These are phyloP conservation scores for Goniozus legneri DNA, from an alignment of 1,140 invertebrate genomes.

Conservation along the genomic window DNA sequence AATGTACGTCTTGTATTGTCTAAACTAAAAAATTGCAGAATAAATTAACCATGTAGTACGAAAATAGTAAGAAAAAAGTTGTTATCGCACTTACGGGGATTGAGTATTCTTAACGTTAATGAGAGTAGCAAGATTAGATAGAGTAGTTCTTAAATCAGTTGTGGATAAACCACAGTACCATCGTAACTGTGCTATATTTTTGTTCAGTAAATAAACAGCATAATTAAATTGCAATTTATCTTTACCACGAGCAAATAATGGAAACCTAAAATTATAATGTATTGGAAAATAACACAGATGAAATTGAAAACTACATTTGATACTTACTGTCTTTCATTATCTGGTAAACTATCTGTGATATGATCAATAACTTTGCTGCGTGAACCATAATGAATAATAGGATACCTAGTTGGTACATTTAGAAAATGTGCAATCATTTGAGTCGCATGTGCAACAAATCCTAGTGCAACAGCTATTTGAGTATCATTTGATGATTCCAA, in stretches of 20 bases:
- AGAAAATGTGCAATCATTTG: conserved; percentile 77
- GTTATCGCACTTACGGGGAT: conserved; percentile 28
- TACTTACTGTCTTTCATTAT: conserved; percentile 72
- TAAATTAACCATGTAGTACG: not conserved
- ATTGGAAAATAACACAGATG: conserved; percentile 2
- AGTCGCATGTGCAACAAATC: conserved; percentile 76
- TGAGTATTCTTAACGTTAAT: conserved; percentile 54
- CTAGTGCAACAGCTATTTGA: conserved; percentile 71
- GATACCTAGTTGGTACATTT: conserved; percentile 77
- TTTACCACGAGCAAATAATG: conserved; percentile 72
- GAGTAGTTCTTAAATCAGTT: conserved; percentile 67
- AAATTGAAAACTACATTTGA: conserved; percentile 6
- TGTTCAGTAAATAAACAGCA: conserved; percentile 82
- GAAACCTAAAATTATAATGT: conserved; percentile 62
- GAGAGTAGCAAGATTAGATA: conserved; percentile 68
- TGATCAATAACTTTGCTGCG: conserved; percentile 74
- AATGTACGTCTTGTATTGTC: conserved; percentile 51
- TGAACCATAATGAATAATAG: conserved; percentile 72
- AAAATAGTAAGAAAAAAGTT: conserved; percentile 3
- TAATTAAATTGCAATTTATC: conserved; percentile 74
- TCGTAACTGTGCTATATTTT: conserved; percentile 80
- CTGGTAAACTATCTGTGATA: conserved; percentile 66
- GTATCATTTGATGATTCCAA: conserved; percentile 57
- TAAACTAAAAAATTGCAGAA: conserved; percentile 30
- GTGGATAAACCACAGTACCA: conserved; percentile 70